Evolutionary conservation across 2,797 vertebrate genomes (phyloP).

Genomic region (Borostomias antarcticus): DNA sequence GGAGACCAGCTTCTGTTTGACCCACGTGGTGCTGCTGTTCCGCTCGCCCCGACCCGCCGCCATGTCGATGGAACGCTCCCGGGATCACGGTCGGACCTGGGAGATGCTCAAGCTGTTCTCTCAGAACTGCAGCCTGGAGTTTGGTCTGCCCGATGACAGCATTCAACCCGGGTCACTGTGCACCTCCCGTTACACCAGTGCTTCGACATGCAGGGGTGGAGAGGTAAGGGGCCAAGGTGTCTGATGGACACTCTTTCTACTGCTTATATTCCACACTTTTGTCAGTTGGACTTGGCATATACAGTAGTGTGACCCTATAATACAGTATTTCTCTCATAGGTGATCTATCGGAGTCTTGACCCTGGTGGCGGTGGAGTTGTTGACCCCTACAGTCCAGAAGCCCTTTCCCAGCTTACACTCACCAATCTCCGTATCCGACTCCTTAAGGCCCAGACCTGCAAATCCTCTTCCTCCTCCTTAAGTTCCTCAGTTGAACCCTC

Average conservation of each 20-base stretch:
- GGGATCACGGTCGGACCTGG: constrained; percentile 85
- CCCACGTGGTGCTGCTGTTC: constrained; percentile 85
- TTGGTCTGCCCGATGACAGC: constrained; percentile 81
- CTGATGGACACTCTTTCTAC: not conserved
- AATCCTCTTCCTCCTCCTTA: constrained; percentile 19
- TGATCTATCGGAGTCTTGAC: constrained; percentile 83
- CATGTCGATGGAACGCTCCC: constrained; percentile 85
- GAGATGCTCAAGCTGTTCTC: constrained; percentile 85
- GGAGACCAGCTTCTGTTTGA: constrained; percentile 83
- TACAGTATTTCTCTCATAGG: constrained; percentile 64
- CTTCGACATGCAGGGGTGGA: constrained; percentile 81
- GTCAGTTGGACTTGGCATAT: constrained; percentile 10
- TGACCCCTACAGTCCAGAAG: constrained; percentile 83
- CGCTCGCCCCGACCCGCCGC: constrained; percentile 85
- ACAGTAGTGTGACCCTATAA: not conserved
- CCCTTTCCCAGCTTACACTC: constrained; percentile 78
- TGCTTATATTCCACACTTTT: not conserved
- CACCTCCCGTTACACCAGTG: constrained; percentile 84
- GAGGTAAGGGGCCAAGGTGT: constrained; percentile 75
- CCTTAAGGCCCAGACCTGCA: constrained; percentile 82
- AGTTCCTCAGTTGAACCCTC: not conserved
- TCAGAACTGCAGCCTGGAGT: constrained; percentile 81
- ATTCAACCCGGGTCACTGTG: constrained; percentile 78
- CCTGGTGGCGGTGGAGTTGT: constrained; percentile 68
- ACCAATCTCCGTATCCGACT: constrained; percentile 86